Evolutionary conservation across 2,888 invertebrate genomes (phyloP).

Genomic region (Dinocampus coccinellae): DNA sequence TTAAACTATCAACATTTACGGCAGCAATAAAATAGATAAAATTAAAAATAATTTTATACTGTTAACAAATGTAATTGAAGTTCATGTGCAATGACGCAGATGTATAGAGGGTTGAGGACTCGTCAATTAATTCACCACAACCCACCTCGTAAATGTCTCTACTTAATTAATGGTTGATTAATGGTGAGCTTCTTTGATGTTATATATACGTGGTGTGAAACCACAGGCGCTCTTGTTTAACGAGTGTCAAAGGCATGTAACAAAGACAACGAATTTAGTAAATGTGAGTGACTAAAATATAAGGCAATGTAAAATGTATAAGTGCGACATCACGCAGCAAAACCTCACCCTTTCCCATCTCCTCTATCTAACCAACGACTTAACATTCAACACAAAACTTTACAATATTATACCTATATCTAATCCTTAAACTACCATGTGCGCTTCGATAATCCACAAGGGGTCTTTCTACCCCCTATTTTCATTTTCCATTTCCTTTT

Average conservation of each 20-base stretch:
- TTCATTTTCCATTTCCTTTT: too few relatives aligned
- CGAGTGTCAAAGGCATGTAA: slow-evolving; percentile 11
- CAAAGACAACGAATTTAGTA: background rate
- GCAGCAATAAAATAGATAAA: too few relatives aligned
- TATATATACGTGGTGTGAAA: background rate
- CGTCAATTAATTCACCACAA: slow-evolving; percentile 47
- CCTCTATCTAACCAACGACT: too few relatives aligned
- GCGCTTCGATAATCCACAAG: too few relatives aligned
- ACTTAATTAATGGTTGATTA: slow-evolving; percentile 49
- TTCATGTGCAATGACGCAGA: background rate
- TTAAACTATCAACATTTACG: too few relatives aligned
- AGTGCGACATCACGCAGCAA: background rate
- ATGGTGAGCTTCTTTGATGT: slow-evolving; percentile 35
- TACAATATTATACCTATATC: too few relatives aligned
- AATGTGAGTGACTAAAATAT: background rate
- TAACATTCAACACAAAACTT: too few relatives aligned
- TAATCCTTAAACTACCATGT: too few relatives aligned
- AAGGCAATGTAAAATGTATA: background rate
- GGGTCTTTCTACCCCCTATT: too few relatives aligned
- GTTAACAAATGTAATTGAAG: background rate
- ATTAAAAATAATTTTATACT: background rate
- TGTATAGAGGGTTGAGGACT: background rate
- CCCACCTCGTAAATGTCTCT: slow-evolving; percentile 42
- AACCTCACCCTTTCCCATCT: background rate
- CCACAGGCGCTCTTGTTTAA: background rate